These are phyloP conservation scores for Lynx canadensis DNA, from an alignment of 2,113 vertebrate genomes.

Conservation along the genomic window DNA sequence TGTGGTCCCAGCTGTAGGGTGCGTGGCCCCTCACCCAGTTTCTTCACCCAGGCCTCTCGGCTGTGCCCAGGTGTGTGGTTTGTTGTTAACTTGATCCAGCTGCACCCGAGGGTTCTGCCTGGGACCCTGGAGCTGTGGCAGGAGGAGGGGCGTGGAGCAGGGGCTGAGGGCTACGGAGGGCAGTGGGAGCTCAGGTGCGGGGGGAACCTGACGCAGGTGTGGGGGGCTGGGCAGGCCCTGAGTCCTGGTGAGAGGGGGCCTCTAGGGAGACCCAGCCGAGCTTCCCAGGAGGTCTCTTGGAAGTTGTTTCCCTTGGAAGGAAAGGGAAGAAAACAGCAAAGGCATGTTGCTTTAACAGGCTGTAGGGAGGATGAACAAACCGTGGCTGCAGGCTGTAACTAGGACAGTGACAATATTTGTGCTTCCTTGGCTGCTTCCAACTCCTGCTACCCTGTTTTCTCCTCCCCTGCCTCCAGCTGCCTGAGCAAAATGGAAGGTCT, in stretches of 20 bases:
- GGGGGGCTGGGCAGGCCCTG: neutral
- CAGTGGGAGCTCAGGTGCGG: neutral
- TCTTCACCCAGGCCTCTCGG: neutral
- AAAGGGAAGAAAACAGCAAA: neutral
- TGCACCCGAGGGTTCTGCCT: neutral
- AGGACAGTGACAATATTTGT: neutral
- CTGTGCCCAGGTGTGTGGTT: neutral
- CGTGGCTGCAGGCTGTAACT: accelerated
- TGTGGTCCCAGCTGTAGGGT: neutral
- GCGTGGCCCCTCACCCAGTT: neutral
- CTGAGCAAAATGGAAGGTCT: neutral
- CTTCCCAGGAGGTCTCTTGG: neutral
- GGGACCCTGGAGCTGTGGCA: neutral
- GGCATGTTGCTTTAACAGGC: neutral
- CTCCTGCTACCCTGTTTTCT: neutral
- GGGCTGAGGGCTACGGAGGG: accelerated
- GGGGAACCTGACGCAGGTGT: accelerated
- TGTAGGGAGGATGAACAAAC: neutral
- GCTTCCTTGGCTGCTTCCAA: too few relatives aligned
- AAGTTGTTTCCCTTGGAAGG: neutral
- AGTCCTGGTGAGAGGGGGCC: neutral
- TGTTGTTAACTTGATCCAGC: neutral
- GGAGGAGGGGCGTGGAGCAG: neutral
- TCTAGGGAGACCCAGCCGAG: neutral
- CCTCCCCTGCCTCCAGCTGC: neutral